Conservation (phyloP, 2,797 vertebrate species). For the Tokudaia muenninki region DNA sequence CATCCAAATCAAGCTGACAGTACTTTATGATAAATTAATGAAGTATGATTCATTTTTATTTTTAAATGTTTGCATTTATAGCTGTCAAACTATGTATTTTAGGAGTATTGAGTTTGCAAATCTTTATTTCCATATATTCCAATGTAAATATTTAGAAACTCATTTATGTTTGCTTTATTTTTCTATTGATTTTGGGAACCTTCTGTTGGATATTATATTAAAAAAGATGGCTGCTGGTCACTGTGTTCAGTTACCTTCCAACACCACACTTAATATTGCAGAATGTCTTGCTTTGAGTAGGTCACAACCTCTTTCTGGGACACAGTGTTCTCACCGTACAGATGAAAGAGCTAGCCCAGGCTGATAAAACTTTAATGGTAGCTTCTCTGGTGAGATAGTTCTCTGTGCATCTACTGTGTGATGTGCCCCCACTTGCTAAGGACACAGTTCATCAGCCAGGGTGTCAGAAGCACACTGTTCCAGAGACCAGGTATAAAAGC, state of each 20-base stretch:
- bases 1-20: neutral
- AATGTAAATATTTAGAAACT: neutral
- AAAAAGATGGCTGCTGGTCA: neutral
- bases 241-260: neutral
- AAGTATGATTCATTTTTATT: neutral
- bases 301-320: neutral
- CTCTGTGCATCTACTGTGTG: accelerated
- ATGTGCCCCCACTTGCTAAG: accelerated
- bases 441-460: accelerated
- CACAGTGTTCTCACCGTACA: neutral
- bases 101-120: neutral
- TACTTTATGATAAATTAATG: neutral
- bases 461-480: accelerated
- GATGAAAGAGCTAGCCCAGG: neutral
- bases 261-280: accelerated
- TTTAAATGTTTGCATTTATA: neutral
- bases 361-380: neutral
- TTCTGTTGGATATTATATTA: neutral
- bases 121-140: neutral
- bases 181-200: neutral
- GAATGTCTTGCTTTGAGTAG: accelerated
- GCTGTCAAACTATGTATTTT: neutral
- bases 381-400: neutral
- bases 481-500: neutral
- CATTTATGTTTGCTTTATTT: neutral